Conservation (phyloP, 2,797 vertebrate genomes). For the Lagorchestes hirsutus region DNA sequence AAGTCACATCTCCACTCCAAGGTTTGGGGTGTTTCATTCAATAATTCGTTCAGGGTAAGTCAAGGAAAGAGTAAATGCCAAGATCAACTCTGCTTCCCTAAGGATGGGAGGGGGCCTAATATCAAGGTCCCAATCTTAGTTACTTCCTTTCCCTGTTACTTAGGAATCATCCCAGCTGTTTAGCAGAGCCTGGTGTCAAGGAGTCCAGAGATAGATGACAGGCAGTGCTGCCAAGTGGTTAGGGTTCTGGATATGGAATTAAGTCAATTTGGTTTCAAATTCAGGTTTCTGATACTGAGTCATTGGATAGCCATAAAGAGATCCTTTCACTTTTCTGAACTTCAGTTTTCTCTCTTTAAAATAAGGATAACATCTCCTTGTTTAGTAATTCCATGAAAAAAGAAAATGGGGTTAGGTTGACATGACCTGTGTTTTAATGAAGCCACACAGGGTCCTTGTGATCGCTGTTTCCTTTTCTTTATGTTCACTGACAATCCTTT, state of each 20-base stretch:
- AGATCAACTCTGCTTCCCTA: slow-evolving; percentile 41
- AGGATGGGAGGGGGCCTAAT: not conserved
- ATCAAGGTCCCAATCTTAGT: not conserved
- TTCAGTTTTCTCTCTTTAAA: not conserved
- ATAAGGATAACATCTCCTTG: not conserved
- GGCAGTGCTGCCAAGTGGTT: not conserved
- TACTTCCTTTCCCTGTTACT: not conserved
- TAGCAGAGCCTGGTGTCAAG: not conserved
- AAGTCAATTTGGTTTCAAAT: not conserved
- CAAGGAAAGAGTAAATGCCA: slow-evolving; percentile 17
- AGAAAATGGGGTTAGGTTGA: not conserved
- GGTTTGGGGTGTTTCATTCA: slow-evolving; percentile 82
- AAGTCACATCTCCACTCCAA: slow-evolving; percentile 85
- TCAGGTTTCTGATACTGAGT: not conserved
- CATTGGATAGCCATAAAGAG: not conserved
- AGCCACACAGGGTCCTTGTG: not conserved
- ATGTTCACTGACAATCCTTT: not conserved
- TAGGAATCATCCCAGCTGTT: not conserved
- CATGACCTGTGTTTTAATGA: not conserved
- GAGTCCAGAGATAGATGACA: not conserved
- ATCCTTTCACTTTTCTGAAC: not conserved
- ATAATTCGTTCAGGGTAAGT: slow-evolving; percentile 87
- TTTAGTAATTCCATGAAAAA: not conserved
- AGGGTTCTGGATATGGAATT: not conserved
- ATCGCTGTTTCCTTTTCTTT: not conserved